Base-by-base conservation (phyloP, 1,140 invertebrate genomes). In the Frieseomelitta varia region DNA sequence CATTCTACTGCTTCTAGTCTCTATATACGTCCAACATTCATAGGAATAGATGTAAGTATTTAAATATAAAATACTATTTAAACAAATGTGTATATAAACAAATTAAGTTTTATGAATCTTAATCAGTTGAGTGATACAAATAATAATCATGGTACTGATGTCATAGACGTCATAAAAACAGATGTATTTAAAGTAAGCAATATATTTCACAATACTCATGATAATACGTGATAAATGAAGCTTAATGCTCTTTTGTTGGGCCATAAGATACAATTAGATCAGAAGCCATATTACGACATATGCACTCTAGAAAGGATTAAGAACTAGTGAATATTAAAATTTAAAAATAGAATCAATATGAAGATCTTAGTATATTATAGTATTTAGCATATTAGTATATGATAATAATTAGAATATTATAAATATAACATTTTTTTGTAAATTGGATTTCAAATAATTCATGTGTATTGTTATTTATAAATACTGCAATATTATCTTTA, bases 21-120 rank as follows among this genome's bases (percentile, higher is more conserved):
- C 11, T 99, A 99, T 92, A 97, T 99, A 83, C 96, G 99, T 91
- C 99, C 99, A 65, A 99, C 99, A 1, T 95, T 99, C 58, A 99
- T 99, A 93, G 99, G 98, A 80, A 99, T 98, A 82, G 99, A 99
- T 95, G 98, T 99, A 95, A 97, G 96, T 96, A 88, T 81, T 34
- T 19, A 24, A 67, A 51, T 80, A 30, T 30, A 74, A 67, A 24
- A 39, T 83, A 88, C 67, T 27, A 67, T 85, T 77, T 53, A 65
- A 73, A 34, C 6, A 79, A 81, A 71, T 30, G 21, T 17, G 19
- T 79, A n/a, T n/a, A n/a, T n/a, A n/a, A n/a, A n/a, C n/a, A n/a
- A n/a, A n/a, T n/a, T n/a, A 53, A 75, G 71, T 79, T 76, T 51
- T 30, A 2, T 89, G 74, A 63, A 78, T 89, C 55, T 19, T 30